phyloP scores from a whole-genome alignment of 2,797 vertebrate species.

The Otolemur crassicaudatus region DNA sequence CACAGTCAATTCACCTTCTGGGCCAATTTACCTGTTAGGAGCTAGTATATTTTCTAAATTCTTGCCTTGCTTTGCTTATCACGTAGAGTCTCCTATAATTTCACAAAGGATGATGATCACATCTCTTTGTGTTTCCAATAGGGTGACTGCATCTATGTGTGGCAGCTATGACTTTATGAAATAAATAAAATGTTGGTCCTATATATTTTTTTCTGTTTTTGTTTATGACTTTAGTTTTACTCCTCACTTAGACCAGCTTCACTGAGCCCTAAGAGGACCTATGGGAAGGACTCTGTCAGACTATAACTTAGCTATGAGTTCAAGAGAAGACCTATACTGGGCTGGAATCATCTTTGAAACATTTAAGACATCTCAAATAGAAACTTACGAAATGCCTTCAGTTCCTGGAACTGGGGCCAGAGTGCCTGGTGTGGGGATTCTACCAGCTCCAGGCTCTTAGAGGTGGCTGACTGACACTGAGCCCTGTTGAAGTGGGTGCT shows the following conservation, averaged over 20 bases:
- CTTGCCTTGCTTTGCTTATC: neutral
- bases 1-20: neutral
- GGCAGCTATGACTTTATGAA: constrained; percentile 27
- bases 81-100: neutral
- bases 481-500: neutral
- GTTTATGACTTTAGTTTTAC: neutral
- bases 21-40: neutral
- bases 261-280: neutral
- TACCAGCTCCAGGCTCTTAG: neutral
- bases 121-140: constrained; percentile 1
- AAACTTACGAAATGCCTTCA: neutral
- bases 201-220: neutral
- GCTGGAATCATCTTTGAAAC: constrained; percentile 29
- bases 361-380: neutral
- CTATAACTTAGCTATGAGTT: neutral
- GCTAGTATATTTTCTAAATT: constrained; percentile 4
- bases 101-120: neutral
- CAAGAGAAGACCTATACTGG: neutral
- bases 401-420: neutral
- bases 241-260: neutral
- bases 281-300: neutral
- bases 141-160: neutral
- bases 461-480: too few relatives aligned
- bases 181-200: neutral
- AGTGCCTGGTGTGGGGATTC: neutral